A percentile compares a stretch with the other conserved stretches of the same genome.
Conservation (phyloP, 2,113 vertebrate genomes). For the Psophia crepitans region DNA sequence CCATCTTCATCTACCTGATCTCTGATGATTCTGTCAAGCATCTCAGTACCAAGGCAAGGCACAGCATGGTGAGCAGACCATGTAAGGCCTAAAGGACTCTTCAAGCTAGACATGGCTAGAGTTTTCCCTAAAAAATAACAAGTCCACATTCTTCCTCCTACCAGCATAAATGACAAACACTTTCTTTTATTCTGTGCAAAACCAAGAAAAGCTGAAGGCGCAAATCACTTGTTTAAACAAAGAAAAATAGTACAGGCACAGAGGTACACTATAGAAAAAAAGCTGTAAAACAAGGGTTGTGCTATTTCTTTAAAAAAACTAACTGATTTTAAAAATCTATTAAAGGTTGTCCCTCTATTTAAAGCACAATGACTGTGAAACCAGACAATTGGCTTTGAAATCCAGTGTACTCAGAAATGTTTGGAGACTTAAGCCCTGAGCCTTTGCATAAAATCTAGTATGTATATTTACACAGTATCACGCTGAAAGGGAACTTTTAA, state of each 20-base stretch:
- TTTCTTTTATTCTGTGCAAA: not conserved
- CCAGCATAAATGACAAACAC: not conserved
- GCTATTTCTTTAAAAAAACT: not conserved
- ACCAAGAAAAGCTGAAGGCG: not conserved
- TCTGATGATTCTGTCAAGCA: not conserved
- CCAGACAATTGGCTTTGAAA: not conserved
- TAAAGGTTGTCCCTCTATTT: not conserved
- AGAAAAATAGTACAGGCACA: not conserved
- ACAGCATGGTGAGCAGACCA: accelerated
- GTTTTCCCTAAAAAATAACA: not conserved
- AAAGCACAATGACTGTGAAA: not conserved
- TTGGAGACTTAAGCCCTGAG: not conserved
- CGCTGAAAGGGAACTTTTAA: not conserved
- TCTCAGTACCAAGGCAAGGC: not conserved
- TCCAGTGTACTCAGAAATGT: not conserved
- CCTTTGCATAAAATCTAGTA: not conserved
- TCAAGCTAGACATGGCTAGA: not conserved
- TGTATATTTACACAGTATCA: not conserved
- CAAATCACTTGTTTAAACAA: not conserved
- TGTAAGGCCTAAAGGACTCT: not conserved
- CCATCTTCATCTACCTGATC: not conserved
- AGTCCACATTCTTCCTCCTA: not conserved
- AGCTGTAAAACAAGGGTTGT: not conserved
- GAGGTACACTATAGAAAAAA: not conserved
- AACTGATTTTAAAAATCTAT: not conserved